phyloP scores from a whole-genome alignment of 2,113 vertebrate genomes.

The Edolisoma coerulescens region DNA sequence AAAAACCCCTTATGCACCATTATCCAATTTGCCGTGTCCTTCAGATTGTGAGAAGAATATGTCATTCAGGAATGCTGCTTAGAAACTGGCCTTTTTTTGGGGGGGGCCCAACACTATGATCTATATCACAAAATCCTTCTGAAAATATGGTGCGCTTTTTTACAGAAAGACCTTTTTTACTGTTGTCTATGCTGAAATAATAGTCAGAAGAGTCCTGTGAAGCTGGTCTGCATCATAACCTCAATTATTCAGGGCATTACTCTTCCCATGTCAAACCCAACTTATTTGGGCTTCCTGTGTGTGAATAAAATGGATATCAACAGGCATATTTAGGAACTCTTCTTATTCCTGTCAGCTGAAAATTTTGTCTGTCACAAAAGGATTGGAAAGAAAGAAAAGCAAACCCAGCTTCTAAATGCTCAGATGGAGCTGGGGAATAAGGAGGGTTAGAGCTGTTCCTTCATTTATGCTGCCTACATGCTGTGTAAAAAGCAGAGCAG shows the following conservation, averaged over 20 bases:
- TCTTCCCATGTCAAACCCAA: not conserved
- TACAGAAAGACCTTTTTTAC: not conserved
- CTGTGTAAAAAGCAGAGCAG: conserved; percentile 26
- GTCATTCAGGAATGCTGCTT: not conserved
- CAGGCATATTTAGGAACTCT: not conserved
- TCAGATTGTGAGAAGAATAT: not conserved
- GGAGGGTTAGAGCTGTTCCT: not conserved
- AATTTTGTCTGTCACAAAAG: not conserved
- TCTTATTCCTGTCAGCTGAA: not conserved
- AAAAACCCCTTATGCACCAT: not conserved
- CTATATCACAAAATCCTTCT: not conserved
- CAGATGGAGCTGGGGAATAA: not conserved
- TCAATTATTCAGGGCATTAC: not conserved
- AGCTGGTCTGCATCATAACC: not conserved
- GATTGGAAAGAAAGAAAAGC: not conserved
- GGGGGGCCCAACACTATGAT: not conserved
- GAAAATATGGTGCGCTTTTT: not conserved
- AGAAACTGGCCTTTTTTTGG: not conserved
- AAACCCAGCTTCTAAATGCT: not conserved
- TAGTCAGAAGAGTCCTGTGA: not conserved
- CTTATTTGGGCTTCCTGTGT: not conserved
- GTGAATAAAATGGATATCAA: not conserved
- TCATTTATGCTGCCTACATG: conserved; percentile 8
- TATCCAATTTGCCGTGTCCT: not conserved
- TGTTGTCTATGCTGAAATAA: not conserved